Conservation (phyloP, 2,797 vertebrate genomes). For the Rachycentron canadum region DNA sequence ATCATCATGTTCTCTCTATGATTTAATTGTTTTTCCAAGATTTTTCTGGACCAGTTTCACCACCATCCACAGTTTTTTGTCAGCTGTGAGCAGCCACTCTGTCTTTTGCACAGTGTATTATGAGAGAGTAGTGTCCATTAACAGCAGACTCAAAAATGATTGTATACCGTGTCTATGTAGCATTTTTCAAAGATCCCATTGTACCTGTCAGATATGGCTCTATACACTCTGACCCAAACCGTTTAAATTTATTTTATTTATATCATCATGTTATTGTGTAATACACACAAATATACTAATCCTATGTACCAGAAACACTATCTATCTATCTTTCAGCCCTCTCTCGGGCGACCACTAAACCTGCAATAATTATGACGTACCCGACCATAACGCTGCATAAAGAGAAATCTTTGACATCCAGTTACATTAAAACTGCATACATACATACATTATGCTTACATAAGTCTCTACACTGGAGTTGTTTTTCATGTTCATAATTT, state of each 20-base stretch:
- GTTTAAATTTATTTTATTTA: not conserved
- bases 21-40: not conserved
- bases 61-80: not conserved
- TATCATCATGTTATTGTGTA: not conserved
- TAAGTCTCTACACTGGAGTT: not conserved
- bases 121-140: not conserved
- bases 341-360: not conserved
- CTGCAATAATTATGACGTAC: not conserved
- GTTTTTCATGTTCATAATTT: conserved; percentile 19
- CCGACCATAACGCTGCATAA: not conserved
- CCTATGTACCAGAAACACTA: not conserved
- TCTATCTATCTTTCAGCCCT: too few species aligned
- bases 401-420: not conserved
- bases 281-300: not conserved
- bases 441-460: not conserved
- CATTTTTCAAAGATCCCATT: not conserved
- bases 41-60: conserved; percentile 14
- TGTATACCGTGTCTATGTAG: not conserved
- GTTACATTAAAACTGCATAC: too few species aligned
- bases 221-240: not conserved
- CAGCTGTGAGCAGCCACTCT: not conserved
- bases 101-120: conserved; percentile 14
- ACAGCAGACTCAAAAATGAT: not conserved
- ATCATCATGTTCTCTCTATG: too few species aligned
- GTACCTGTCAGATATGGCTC: not conserved